Percentiles rank a stretch among this genome's conserved stretches.
phyloP scores from a whole-genome alignment of 2,888 invertebrate species.

The Dicyrtoma fusca region DNA sequence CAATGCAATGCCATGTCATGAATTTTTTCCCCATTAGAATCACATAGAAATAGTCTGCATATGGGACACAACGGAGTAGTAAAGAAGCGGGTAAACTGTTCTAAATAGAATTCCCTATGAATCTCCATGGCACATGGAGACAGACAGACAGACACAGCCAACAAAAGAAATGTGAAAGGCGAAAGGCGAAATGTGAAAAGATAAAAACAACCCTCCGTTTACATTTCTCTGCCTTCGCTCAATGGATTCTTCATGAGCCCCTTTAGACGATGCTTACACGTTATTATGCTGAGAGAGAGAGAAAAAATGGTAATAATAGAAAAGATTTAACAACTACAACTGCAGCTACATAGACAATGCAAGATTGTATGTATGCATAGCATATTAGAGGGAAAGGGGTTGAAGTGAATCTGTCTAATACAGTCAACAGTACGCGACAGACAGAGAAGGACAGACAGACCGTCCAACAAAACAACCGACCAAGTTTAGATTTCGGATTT shows the following conservation, averaged over 20 bases:
- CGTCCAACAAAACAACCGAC: too few species aligned
- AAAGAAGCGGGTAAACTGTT: too few species aligned
- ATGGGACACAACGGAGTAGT: too few species aligned
- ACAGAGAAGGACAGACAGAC: background rate
- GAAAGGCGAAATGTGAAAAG: background rate
- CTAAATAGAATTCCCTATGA: too few species aligned
- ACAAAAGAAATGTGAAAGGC: background rate
- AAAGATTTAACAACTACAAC: conserved; percentile 17
- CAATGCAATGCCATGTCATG: too few species aligned
- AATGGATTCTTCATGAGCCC: conserved; percentile 19
- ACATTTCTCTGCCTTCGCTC: background rate
- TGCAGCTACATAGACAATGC: too few species aligned
- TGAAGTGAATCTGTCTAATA: too few species aligned
- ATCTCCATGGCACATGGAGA: background rate
- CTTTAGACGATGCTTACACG: background rate
- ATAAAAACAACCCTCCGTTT: conserved; percentile 20
- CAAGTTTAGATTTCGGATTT: background rate
- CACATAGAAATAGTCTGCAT: too few species aligned
- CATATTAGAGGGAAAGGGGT: too few species aligned
- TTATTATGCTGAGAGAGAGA: background rate
- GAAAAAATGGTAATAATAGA: conserved; percentile 22
- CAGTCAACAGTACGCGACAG: background rate
- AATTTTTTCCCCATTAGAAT: too few species aligned
- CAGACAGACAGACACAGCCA: background rate
- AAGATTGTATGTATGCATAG: too few species aligned